Evolutionary conservation across 2,888 invertebrate species (phyloP).

Genomic region (Eumerus sabulonum): DNA sequence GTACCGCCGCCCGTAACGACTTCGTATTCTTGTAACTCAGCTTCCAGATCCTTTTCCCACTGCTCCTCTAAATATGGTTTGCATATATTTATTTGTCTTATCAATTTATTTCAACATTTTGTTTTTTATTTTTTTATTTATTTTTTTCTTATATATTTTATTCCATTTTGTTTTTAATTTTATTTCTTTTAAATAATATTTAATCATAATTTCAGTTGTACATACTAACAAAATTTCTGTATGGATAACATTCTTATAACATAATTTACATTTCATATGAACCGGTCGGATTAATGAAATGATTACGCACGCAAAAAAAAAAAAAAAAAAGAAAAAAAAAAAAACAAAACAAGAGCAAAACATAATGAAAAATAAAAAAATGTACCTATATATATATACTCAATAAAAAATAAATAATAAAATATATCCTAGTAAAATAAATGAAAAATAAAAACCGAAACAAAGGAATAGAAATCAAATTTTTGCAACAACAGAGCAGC

Average conservation of each 20-base stretch:
- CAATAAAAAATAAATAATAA: too few species aligned
- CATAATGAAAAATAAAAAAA: too few species aligned
- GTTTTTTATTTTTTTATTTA: conserved; percentile 36
- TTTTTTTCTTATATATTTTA: conserved; percentile 36
- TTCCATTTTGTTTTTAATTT: conserved; percentile 43
- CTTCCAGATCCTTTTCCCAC: conserved; percentile 97
- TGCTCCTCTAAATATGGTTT: conserved; percentile 84
- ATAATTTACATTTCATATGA: conserved; percentile 41
- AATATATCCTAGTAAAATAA: too few species aligned
- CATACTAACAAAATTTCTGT: conserved; percentile 55
- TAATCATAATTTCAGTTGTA: conserved; percentile 38
- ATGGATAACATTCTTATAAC: conserved; percentile 52
- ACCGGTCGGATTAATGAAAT: conserved; percentile 46
- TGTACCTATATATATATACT: too few species aligned
- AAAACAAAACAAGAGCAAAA: too few species aligned
- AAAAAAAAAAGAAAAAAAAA: conserved; percentile 10
- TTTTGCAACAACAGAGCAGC: too few species aligned
- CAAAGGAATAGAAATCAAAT: too few species aligned
- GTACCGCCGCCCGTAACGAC: conserved; percentile 84
- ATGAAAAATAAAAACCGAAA: too few species aligned
- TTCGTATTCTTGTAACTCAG: conserved; percentile 96
- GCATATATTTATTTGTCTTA: conserved; percentile 62
- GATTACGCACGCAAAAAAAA: conserved; percentile 10
- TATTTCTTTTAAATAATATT: conserved; percentile 51
- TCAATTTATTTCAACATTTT: conserved; percentile 22